Percentiles rank a stretch among this genome's conserved stretches.
Conservation (phyloP, 1,140 invertebrate species). For the Kradibia gibbosae region DNA sequence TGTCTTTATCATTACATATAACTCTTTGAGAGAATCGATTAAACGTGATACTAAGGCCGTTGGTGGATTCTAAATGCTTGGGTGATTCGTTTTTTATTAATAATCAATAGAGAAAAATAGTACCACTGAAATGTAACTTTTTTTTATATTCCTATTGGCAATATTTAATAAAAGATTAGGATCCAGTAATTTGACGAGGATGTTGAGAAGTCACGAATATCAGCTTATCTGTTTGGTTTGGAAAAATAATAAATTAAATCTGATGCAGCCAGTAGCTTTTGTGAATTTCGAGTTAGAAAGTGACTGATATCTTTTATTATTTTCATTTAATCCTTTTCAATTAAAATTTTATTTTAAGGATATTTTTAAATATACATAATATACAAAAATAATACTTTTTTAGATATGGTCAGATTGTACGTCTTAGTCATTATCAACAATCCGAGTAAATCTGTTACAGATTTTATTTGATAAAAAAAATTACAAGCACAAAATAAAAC, state of each 20-base stretch:
- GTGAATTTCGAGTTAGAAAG: too few relatives aligned
- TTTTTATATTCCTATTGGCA: conserved; percentile 5
- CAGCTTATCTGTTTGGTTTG: conserved; percentile 2
- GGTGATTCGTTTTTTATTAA: conserved; percentile 61
- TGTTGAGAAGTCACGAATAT: conserved; percentile 8
- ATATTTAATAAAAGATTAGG: conserved; percentile 12
- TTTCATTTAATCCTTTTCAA: too few relatives aligned
- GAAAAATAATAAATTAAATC: conserved; percentile 7
- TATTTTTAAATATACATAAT: too few relatives aligned
- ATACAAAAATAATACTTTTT: too few relatives aligned
- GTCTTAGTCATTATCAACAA: too few relatives aligned
- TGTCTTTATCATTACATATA: conserved; percentile 37
- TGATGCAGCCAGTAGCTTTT: too few relatives aligned
- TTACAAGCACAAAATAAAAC: too few relatives aligned
- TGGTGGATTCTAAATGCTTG: conserved; percentile 69
- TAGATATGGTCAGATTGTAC: too few relatives aligned
- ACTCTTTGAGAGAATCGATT: conserved; percentile 68
- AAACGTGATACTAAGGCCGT: conserved; percentile 59
- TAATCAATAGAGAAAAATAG: background rate
- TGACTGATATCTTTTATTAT: too few relatives aligned
- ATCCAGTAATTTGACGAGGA: conserved; percentile 13
- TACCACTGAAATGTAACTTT: background rate
- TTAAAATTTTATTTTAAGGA: too few relatives aligned
- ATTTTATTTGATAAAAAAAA: too few relatives aligned
- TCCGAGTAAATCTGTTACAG: too few relatives aligned